phyloP scores from a whole-genome alignment of 2,113 vertebrate genomes.

The Eurypyga helias region DNA sequence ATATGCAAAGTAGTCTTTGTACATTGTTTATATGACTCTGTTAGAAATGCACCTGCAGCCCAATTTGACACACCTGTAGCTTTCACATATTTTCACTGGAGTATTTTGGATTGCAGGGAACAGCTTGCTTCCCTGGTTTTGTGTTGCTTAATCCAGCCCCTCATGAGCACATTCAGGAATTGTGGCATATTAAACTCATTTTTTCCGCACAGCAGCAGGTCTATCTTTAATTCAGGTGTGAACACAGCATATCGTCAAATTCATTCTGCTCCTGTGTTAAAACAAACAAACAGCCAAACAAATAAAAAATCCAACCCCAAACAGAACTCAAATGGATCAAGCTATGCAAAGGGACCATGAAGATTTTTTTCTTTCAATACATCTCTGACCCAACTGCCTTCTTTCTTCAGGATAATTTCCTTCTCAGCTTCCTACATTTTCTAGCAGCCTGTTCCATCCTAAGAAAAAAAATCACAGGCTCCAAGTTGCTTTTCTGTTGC shows the following conservation, averaged over 20 bases:
- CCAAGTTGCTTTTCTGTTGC: not conserved
- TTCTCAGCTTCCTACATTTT: not conserved
- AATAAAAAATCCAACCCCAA: not conserved
- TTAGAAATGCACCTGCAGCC: not conserved
- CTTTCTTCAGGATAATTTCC: not conserved
- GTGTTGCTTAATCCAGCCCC: not conserved
- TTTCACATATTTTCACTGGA: not conserved
- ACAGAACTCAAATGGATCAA: not conserved
- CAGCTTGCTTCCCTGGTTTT: not conserved
- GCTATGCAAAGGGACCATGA: not conserved
- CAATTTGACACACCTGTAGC: not conserved
- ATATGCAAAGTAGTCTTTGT: not conserved
- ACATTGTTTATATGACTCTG: rapidly evolving
- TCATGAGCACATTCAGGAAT: not conserved
- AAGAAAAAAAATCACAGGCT: not conserved
- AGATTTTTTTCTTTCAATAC: not conserved
- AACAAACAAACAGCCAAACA: too few species aligned
- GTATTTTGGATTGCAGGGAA: not conserved
- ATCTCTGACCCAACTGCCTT: not conserved
- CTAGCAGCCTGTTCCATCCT: not conserved
- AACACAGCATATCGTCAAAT: not conserved
- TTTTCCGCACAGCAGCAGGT: not conserved
- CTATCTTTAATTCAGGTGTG: not conserved
- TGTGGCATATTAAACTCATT: not conserved
- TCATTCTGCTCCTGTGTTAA: not conserved